Evolutionary conservation across 2,797 vertebrate species (phyloP).

Genomic region (Champsocephalus gunnari): DNA sequence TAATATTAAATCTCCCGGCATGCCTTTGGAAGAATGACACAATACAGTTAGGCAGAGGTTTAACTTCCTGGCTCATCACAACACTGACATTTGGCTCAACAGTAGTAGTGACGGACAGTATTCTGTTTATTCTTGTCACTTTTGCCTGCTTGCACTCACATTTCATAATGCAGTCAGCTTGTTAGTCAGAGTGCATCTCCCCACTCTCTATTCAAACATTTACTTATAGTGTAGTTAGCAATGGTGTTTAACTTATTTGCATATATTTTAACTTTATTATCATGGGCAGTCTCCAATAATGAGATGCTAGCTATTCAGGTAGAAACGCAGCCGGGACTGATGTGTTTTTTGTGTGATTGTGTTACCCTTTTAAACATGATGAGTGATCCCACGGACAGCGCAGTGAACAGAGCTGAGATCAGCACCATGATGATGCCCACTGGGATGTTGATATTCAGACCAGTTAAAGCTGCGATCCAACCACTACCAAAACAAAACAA

Average conservation of each 20-base stretch:
- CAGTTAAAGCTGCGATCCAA: constrained; percentile 97
- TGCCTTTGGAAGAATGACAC: not conserved
- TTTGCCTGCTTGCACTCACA: not conserved
- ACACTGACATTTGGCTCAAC: not conserved
- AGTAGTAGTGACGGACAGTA: not conserved
- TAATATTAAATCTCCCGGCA: not conserved
- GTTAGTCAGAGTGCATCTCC: not conserved
- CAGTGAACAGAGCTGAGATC: constrained; percentile 97
- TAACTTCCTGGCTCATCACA: constrained; percentile 15
- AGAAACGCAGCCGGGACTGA: not conserved
- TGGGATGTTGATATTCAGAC: constrained; percentile 94
- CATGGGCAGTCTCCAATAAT: not conserved
- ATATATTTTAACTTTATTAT: not conserved
- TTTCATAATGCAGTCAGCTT: not conserved
- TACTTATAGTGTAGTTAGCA: not conserved
- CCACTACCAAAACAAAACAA: constrained; percentile 83
- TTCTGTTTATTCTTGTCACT: not conserved
- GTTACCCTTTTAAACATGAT: constrained; percentile 99
- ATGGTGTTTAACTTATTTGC: not conserved
- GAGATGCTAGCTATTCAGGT: not conserved
- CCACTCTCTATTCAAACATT: not conserved
- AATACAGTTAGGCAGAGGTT: not conserved
- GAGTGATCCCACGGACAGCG: constrained; percentile 95
- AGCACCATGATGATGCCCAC: constrained; percentile 99
- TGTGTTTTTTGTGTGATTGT: not conserved